Percentiles rank a stretch among this genome's conserved stretches.
phyloP scores from a whole-genome alignment of 2,888 invertebrate species.

The Euspilapteryx auroguttella region DNA sequence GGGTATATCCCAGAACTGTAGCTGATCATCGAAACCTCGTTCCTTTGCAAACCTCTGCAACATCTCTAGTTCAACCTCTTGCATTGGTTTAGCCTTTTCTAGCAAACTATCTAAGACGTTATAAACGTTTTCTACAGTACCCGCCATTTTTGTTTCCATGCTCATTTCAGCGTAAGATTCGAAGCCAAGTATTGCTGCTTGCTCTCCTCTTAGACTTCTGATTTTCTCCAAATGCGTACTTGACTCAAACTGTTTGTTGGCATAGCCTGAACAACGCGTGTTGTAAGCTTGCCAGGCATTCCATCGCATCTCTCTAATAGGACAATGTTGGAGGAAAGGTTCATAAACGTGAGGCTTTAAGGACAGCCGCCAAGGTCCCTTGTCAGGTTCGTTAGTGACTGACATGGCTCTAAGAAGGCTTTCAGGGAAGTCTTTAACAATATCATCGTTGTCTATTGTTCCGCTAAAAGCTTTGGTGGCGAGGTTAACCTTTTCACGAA shows the following conservation, averaged over 20 bases:
- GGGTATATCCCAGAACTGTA: slow-evolving; percentile 83
- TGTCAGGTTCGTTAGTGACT: slow-evolving; percentile 58
- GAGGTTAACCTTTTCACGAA: slow-evolving; percentile 67
- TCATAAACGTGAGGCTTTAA: slow-evolving; percentile 73
- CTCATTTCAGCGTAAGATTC: slow-evolving; percentile 81
- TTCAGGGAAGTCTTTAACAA: slow-evolving; percentile 75
- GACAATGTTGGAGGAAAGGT: slow-evolving; percentile 83
- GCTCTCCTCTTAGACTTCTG: slow-evolving; percentile 65
- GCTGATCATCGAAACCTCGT: slow-evolving; percentile 68
- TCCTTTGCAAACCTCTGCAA: slow-evolving; percentile 73
- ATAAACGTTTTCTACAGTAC: slow-evolving; percentile 72
- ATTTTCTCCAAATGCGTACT: slow-evolving; percentile 80
- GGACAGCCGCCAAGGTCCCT: slow-evolving; percentile 85
- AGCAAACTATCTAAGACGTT: slow-evolving; percentile 68
- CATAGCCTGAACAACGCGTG: slow-evolving; percentile 67
- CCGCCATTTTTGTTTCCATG: slow-evolving; percentile 94
- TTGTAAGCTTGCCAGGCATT: slow-evolving; percentile 83
- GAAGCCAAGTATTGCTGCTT: slow-evolving; percentile 79
- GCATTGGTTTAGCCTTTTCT: slow-evolving; percentile 71
- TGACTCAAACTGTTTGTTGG: slow-evolving; percentile 68
- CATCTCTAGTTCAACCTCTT: slow-evolving; percentile 72
- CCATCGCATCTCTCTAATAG: slow-evolving; percentile 75
- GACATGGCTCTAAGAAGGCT: slow-evolving; percentile 68
- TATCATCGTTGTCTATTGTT: slow-evolving; percentile 64
- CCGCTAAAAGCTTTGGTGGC: slow-evolving; percentile 69